These are phyloP conservation scores for Steinernema scapterisci DNA, from an alignment of 2,888 invertebrate species.

Conservation along the genomic window DNA sequence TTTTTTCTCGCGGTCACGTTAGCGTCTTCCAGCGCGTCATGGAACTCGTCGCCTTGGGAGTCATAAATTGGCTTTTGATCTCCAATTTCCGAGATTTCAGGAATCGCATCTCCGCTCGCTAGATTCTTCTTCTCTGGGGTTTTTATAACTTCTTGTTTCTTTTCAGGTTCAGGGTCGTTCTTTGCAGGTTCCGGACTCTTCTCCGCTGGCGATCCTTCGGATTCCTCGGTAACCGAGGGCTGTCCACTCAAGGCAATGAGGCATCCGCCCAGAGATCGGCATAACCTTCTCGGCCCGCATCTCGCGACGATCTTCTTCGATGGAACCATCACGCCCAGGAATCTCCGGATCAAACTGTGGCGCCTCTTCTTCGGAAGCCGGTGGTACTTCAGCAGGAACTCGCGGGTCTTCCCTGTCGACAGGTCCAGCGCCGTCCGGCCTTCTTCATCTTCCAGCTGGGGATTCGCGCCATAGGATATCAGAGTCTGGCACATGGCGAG, in stretches of 20 bases:
- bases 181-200: background rate
- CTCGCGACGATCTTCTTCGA: background rate
- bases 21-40: background rate
- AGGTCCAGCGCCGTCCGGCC: conserved; percentile 47
- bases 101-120: too few relatives aligned
- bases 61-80: background rate
- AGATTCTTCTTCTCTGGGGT: background rate
- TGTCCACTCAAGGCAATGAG: background rate
- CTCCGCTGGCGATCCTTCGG: background rate
- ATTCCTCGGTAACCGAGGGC: background rate
- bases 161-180: background rate
- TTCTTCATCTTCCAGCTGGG: conserved; percentile 43
- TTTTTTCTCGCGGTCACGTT: conserved; percentile 1
- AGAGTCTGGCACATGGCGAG: conserved; percentile 59
- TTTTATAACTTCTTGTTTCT: background rate
- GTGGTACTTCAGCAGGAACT: conserved; percentile 13
- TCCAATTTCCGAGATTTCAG: background rate
- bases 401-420: conserved; percentile 44
- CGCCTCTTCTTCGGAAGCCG: conserved; percentile 3
- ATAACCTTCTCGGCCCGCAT: background rate
- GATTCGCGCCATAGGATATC: conserved; percentile 55
- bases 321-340: background rate
- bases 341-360: background rate
- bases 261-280: conserved; percentile 20
- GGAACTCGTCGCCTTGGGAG: background rate